Evolutionary conservation across 2,113 vertebrate genomes (phyloP), one percentile per base, ranked within the genome.

Genomic region (Gracilinanus agilis): DNA sequence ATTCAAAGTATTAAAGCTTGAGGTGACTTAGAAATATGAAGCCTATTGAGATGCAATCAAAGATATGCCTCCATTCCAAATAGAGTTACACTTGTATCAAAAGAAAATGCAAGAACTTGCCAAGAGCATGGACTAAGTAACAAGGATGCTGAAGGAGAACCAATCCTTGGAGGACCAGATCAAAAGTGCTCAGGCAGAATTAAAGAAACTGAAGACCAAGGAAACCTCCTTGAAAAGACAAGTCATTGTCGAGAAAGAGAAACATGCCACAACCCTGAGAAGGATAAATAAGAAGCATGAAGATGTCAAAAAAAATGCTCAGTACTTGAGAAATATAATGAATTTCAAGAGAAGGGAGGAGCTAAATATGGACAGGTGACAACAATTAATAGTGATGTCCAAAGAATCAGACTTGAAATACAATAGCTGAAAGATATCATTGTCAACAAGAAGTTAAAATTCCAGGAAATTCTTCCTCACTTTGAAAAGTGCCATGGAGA

Each of bases 1-100:
- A 98, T 98, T 99, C 54, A 99, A 99, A 97, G 98, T 88, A 88
- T 98, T 99, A 12, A 99, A 99, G 98, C 97, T 98, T 98, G 98
- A 98, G 93, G 93, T 99, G 93, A 98, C 96, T 97, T 98, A 98
- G 91, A 98, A 98, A 94, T 98, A 98, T 16, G 98, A 99, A 96
- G 0, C 90, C 44, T 99, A 99, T 0, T 98, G 98, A 96, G 98
- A 99, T 55, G 93, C 97, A 5, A 98, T 98, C 44, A 98, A 98
- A 27, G 90, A 96, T 88, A 96, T 99, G 90, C 98, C 98, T 0
- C 96, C 98, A 0, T 99, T 98, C 88, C 98, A 98, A 24, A n/a
- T 94, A 90, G 98, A 99, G 96, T 75, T 99, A 34, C 98, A 98
- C 89, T 94, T 98, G 0, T 99, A 98, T 55, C 98, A 98, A 90